Evolutionary conservation across 2,113 vertebrate genomes (phyloP), one percentile per base, ranked within the genome.

Genomic region (Camelus dromedarius): DNA sequence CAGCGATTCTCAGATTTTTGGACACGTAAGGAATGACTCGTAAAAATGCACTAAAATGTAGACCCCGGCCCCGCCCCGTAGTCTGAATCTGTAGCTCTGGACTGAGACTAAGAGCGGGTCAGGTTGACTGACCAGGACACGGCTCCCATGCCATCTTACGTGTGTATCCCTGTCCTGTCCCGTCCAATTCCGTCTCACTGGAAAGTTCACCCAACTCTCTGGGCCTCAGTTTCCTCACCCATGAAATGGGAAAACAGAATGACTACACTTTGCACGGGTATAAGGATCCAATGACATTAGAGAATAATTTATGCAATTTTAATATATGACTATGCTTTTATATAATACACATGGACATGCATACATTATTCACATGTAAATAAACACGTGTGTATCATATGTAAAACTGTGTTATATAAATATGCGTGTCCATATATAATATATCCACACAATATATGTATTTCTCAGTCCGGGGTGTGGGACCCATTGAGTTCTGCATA

Each of bases 91-190:
- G 32, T 3, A 24, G 18, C 2, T 67, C 4, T 50, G 67, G 13
- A 3, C 3, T 15, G 35, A 8, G 35, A 0, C 1, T 3, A 24
- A 20, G 56, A 2, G 10, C 1, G 26, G 50, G 32, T 11, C 18
- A 52, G 67, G 7, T 20, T 20, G 8, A 20, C 18, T 0, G 0
- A 69, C 18, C 0, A 24, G 11, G 8, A 30, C 11, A 3, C 3
- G 14, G n/a, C 5, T 14, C 32, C 5, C 18, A 22, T 52, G 13
- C 8, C 19, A 22, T 7, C 18, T 60, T 6, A 5, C 4, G 52
- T 12, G 15, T 7, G 1, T 30, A 11, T 32, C 5, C 8, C 35
- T 12, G n/a, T 32, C 24, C 12, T 32, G 19, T 30, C 26, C 15
- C 5, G n/a, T 76, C 26, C 10, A 2, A 1, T 11, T 12, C 4